These are phyloP conservation scores for Sylvia borin DNA, from an alignment of 2,797 vertebrate genomes.

Conservation along the genomic window DNA sequence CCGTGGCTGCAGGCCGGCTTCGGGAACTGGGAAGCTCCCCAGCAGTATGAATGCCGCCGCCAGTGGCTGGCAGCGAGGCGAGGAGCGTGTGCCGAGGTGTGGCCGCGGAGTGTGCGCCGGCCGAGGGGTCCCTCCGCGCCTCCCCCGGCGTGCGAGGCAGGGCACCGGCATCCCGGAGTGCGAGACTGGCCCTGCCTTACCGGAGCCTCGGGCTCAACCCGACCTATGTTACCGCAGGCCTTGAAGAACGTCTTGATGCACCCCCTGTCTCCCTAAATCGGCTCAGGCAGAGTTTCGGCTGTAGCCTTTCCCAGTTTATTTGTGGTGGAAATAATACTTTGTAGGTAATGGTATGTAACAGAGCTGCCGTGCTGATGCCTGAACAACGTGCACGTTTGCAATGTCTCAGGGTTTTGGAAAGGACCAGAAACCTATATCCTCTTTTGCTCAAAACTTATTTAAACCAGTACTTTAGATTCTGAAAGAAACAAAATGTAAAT, in stretches of 20 bases:
- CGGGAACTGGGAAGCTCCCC: background rate
- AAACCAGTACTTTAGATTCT: background rate
- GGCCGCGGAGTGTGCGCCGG: rapidly evolving
- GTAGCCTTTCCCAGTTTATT: background rate
- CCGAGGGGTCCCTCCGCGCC: background rate
- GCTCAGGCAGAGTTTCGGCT: background rate
- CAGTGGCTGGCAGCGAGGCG: background rate
- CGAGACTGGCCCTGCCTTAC: rapidly evolving
- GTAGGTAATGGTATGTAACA: background rate
- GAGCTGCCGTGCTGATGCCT: background rate
- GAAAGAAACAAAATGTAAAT: background rate
- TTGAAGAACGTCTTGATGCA: background rate
- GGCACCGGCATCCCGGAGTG: background rate
- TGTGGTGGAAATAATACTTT: background rate
- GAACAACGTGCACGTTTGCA: background rate
- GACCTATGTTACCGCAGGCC: background rate
- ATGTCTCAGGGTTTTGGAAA: background rate
- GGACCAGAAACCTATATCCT: background rate
- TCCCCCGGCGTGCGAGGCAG: background rate
- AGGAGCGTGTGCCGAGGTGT: background rate
- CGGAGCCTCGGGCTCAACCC: background rate
- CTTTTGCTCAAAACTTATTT: background rate
- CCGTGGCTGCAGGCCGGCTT: background rate
- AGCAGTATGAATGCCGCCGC: background rate
- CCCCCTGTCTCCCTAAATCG: background rate